These are phyloP conservation scores for Anguilla japonica DNA, from an alignment of 2,113 vertebrate species.

Conservation along the genomic window DNA sequence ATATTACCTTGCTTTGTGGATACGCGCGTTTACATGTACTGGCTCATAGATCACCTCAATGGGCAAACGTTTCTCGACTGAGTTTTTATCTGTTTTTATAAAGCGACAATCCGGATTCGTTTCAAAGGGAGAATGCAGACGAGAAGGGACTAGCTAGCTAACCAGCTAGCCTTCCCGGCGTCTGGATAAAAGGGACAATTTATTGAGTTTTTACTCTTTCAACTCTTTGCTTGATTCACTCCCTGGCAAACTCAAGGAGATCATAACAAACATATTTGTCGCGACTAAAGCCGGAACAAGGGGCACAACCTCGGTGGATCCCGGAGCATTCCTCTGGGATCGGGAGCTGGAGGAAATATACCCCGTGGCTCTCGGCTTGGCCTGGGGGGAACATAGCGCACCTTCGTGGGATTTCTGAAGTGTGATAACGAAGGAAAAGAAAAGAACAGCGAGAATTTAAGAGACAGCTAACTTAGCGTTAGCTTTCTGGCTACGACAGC, in stretches of 20 bases:
- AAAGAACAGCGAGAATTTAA: neutral
- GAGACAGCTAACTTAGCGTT: neutral
- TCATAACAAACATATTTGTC: neutral
- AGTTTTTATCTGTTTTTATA: slow-evolving; percentile 13
- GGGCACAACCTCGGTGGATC: neutral
- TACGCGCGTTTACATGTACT: neutral
- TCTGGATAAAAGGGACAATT: slow-evolving; percentile 18
- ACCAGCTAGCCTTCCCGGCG: slow-evolving; percentile 13
- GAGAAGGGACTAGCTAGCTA: slow-evolving; percentile 13
- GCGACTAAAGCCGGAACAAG: neutral
- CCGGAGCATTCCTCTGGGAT: slow-evolving; percentile 14
- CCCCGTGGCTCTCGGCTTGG: slow-evolving; percentile 40
- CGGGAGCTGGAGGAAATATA: slow-evolving; percentile 28
- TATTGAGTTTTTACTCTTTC: neutral
- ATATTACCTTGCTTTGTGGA: neutral
- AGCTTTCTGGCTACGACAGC: neutral
- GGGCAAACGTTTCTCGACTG: neutral
- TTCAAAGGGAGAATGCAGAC: slow-evolving; percentile 30
- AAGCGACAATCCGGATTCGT: slow-evolving; percentile 14
- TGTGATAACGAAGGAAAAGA: slow-evolving; percentile 17
- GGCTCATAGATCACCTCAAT: slow-evolving; percentile 1
- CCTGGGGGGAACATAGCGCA: slow-evolving; percentile 22
- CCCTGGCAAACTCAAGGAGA: neutral
- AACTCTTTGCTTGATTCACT: neutral
- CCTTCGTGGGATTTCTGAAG: slow-evolving; percentile 20